phyloP scores from a whole-genome alignment of 2,113 vertebrate genomes.

The Dasyornis broadbenti region DNA sequence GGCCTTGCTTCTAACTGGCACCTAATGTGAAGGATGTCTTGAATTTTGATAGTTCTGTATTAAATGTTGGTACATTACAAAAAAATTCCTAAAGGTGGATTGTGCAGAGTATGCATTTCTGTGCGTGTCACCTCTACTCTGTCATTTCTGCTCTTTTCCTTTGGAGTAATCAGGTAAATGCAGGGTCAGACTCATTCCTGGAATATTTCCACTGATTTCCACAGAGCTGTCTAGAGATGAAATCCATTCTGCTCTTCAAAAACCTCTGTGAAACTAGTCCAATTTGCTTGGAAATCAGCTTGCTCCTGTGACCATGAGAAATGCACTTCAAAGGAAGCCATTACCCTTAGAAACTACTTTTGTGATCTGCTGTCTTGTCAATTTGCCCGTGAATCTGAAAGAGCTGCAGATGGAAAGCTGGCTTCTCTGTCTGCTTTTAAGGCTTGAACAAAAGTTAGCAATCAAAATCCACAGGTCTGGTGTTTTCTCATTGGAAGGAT shows the following conservation, averaged over 20 bases:
- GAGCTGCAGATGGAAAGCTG: neutral
- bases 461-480: neutral
- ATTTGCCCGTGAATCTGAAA: slow-evolving; percentile 2
- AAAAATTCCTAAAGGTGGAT: neutral
- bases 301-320: slow-evolving; percentile 24
- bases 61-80: neutral
- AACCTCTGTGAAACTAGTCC: neutral
- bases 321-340: slow-evolving; percentile 38
- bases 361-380: slow-evolving; percentile 34
- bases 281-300: slow-evolving; percentile 29
- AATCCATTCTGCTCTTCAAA: slow-evolving; percentile 23
- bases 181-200: neutral
- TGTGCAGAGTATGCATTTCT: neutral
- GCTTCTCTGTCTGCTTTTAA: neutral
- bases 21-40: neutral
- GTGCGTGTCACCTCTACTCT: neutral
- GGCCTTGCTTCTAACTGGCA: neutral
- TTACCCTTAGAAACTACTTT: slow-evolving; percentile 22
- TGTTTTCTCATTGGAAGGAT: neutral
- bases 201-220: slow-evolving; percentile 8
- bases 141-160: neutral
- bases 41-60: neutral
- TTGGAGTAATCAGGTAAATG: neutral
- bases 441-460: neutral
- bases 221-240: neutral